phyloP scores from a whole-genome alignment of 1,140 invertebrate genomes.

The Semibalanus balanoides region DNA sequence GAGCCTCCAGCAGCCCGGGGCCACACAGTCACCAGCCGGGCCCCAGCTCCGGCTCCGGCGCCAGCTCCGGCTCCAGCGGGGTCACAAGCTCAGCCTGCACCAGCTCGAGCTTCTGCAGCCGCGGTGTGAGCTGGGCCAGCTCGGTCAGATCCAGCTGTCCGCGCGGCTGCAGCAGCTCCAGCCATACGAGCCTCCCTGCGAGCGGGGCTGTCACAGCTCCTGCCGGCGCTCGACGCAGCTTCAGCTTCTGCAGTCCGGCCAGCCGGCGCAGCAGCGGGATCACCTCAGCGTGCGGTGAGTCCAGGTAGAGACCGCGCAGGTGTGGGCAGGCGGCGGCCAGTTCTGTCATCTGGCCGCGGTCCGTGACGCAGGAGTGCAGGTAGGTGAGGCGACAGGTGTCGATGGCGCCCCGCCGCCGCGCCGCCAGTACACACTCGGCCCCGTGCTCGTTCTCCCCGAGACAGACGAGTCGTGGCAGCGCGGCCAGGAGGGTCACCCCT shows the following conservation, averaged over 20 bases:
- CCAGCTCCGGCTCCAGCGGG: background rate
- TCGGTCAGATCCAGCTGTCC: background rate
- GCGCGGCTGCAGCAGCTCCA: background rate
- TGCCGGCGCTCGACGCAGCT: background rate
- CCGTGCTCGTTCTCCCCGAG: background rate
- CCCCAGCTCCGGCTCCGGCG: no score
- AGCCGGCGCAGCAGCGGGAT: background rate
- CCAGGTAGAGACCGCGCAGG: background rate
- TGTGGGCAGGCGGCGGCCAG: background rate
- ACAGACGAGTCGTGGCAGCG: background rate
- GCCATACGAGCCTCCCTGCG: background rate
- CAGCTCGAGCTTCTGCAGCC: background rate
- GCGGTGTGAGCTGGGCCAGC: background rate
- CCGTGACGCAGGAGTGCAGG: background rate
- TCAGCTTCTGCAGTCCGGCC: background rate
- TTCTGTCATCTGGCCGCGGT: background rate
- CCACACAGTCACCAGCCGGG: background rate
- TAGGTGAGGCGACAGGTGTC: background rate
- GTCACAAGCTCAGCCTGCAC: background rate
- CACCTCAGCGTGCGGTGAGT: background rate
- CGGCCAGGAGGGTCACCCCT: background rate
- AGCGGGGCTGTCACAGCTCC: background rate
- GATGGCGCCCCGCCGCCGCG: background rate
- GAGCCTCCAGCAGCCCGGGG: background rate
- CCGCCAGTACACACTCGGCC: slow-evolving; percentile 3